Conservation (phyloP, 2,888 invertebrate genomes). For the Dasysyrphus albostriatus region DNA sequence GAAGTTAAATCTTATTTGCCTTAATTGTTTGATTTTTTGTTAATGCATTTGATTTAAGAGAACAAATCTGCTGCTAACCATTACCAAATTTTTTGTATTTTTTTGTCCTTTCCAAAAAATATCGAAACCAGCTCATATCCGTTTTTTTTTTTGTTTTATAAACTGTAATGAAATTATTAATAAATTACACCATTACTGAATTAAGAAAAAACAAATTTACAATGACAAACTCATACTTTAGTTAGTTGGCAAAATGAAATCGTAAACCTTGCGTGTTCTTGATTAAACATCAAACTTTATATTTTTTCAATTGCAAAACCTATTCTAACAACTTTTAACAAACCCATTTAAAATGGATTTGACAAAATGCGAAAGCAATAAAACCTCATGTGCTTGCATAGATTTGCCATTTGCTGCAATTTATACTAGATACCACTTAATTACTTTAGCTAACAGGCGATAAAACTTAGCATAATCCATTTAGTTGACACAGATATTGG, state of each 20-base stretch:
- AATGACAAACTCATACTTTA: too few relatives aligned
- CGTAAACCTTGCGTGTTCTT: conserved; percentile 7
- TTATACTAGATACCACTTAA: conserved; percentile 65
- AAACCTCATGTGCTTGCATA: background rate
- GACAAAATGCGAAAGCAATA: conserved; percentile 22
- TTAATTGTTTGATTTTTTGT: too few relatives aligned
- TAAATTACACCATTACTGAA: too few relatives aligned
- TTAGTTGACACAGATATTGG: conserved; percentile 72
- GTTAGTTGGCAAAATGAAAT: background rate
- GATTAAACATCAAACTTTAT: background rate
- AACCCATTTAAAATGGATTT: background rate
- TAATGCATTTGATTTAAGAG: too few relatives aligned
- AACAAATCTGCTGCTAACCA: too few relatives aligned
- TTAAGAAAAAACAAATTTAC: too few relatives aligned
- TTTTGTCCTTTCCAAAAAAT: too few relatives aligned
- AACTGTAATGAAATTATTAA: too few relatives aligned
- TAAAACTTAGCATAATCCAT: conserved; percentile 71
- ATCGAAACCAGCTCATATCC: too few relatives aligned
- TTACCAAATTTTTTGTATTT: too few relatives aligned
- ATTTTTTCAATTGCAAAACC: background rate
- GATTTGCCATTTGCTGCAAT: conserved; percentile 8
- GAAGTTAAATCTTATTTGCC: too few relatives aligned
- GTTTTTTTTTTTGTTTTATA: too few relatives aligned
- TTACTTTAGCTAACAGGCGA: conserved; percentile 69
- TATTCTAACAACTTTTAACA: background rate